Evolutionary conservation across 2,888 invertebrate species (phyloP).

Genomic region (Hyalella azteca): DNA sequence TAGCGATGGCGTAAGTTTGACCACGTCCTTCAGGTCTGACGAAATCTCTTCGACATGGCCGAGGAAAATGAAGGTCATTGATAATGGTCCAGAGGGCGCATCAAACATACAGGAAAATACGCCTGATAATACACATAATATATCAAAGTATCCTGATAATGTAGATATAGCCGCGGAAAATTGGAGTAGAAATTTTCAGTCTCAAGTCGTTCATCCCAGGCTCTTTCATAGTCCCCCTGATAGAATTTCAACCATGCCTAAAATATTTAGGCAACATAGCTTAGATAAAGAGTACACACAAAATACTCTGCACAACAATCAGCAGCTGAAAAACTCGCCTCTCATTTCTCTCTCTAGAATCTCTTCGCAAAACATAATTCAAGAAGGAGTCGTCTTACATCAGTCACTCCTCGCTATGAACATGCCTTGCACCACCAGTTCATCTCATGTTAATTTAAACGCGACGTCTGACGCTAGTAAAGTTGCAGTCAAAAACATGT

Average conservation of each 20-base stretch:
- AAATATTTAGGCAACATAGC: constrained; percentile 12
- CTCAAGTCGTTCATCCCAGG: constrained; percentile 19
- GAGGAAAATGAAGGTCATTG: constrained; percentile 45
- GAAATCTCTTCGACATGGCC: constrained; percentile 51
- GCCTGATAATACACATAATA: background rate
- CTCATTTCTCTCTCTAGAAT: background rate
- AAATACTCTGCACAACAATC: background rate
- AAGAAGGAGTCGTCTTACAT: constrained; percentile 8
- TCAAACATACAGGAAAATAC: background rate
- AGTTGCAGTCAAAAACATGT: background rate
- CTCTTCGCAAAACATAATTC: constrained; percentile 7
- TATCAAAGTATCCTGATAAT: background rate
- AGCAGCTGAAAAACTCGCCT: background rate
- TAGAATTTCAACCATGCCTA: constrained; percentile 18
- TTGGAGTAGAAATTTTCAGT: background rate
- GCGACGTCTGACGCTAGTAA: background rate
- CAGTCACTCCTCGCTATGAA: background rate
- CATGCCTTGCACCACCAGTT: background rate
- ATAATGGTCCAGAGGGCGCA: constrained; percentile 54
- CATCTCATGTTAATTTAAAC: background rate
- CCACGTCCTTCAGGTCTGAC: constrained; percentile 42
- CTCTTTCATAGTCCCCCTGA: background rate
- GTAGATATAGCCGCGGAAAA: background rate
- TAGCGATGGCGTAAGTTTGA: constrained; percentile 42
- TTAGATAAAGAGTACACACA: background rate